Base-by-base conservation (phyloP, 1,140 invertebrate genomes). In the Ladona fulva region DNA sequence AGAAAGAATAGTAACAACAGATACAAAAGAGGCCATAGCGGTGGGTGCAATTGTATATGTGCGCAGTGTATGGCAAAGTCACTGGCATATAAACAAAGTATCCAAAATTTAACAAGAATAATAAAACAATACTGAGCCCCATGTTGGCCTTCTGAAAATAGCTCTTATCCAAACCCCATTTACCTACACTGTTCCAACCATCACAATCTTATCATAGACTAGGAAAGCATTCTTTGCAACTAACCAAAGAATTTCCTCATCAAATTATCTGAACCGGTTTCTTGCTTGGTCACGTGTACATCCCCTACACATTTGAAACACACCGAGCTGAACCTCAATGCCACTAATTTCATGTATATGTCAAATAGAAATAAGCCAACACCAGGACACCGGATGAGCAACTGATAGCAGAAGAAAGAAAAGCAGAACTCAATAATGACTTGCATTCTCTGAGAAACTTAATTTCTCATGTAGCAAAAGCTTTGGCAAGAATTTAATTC, bases 381-480 rank as follows among this genome's bases (percentile, higher is more conserved):
- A 66, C 52, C 52, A 66, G 52, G 52, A 66, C 52, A 66, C 52
- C 52, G n/a, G 52, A 66, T 66, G 52, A 66, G 52, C 52, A 66
- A 16, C 14, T 5, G 52, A 22, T 22, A 66, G 52, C 52, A 66
- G 14, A 22, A 66, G n/a, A 66, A 22, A 66, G n/a, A 66, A 66
- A 66, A 19, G 52, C 14, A 19, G 12, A 66, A 66, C n/a, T 66
- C 16, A 66, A 66, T 66, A 22, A 66, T 19, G n/a, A 66, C 52
- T 66, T 66, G 52, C 52, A 66, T 66, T 66, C 52, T 66, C 29
- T 37, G 29, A 8, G 8, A 37, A 37, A 37, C 29, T 8, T 5
- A 37, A 37, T 37, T 5, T 37, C 8, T 37, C 29, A 37, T 37
- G 29, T 8, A 37, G 29, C 29, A 5, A 37, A 37, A 37, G 29